phyloP scores from a whole-genome alignment of 2,797 vertebrate genomes.

The Oceanodroma leucorhoa region DNA sequence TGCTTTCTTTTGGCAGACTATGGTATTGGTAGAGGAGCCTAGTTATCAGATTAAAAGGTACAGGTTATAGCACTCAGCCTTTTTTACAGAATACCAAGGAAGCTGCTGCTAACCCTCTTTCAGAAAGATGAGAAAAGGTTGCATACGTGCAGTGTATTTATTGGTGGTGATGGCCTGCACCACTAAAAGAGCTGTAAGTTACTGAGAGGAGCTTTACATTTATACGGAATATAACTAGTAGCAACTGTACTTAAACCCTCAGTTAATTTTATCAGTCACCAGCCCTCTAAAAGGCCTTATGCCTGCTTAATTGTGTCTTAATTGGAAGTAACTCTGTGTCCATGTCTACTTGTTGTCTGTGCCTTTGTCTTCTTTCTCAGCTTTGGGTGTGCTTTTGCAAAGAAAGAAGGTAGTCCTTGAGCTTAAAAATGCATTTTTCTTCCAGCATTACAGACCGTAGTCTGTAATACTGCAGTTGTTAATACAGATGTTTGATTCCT shows the following conservation, averaged over 20 bases:
- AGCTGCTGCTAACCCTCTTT: not conserved
- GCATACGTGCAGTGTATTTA: rapidly evolving
- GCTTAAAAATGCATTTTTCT: not conserved
- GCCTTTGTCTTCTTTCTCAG: not conserved
- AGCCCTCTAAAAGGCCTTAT: not conserved
- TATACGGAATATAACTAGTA: not conserved
- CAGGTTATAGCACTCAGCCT: not conserved
- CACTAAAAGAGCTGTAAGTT: not conserved
- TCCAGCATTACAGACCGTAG: not conserved
- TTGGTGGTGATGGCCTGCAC: not conserved
- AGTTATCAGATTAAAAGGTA: not conserved
- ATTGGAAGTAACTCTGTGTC: not conserved
- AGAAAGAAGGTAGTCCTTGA: not conserved
- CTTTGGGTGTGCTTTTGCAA: not conserved
- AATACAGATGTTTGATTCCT: not conserved
- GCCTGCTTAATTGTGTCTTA: not conserved
- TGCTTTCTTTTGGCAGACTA: not conserved
- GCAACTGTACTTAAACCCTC: not conserved
- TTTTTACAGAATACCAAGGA: not conserved
- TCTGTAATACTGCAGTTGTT: not conserved
- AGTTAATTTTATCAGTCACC: not conserved
- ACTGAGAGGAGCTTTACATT: not conserved
- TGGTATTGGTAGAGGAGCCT: not conserved
- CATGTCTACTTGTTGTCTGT: not conserved
- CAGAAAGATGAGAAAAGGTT: not conserved